Evolutionary conservation across 2,888 invertebrate species (phyloP), one percentile per base, ranked within the genome.

Genomic region (Philaethria dido): DNA sequence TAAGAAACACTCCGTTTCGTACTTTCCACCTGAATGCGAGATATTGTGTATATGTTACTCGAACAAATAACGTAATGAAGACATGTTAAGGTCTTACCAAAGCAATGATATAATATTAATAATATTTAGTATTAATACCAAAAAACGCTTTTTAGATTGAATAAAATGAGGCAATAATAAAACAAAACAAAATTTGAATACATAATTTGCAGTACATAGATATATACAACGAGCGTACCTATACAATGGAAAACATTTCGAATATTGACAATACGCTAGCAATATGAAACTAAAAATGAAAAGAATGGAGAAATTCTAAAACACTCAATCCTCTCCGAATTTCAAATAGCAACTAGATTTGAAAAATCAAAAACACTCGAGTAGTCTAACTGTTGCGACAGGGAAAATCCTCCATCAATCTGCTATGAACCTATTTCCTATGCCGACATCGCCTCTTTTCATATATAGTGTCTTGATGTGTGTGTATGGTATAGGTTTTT

Each of bases 401-500:
- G 82, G 85, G 80, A 87, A 86, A 86, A 80, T 85, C 83, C 86
- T 84, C 87, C 81, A 88, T 88, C 88, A 89, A 79, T 80, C 78
- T 75, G 73, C 81, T 77, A 76, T 78, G 77, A 83, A 83, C 82
- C 84, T 86, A 85, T 84, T 85, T 80, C 83, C 82, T 79, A 81
- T 81, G 81, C 82, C 79, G 72, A 73, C 80, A 74, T 72, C 80
- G 22, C 71, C 78, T 81, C 82, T 82, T 83, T 78, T 64, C 69
- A 52, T 47, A 47, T 55, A 3, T 16, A 16, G 11, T 52, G 8
- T 3, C 3, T 45, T 44, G 60, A 14, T 29, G 16, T 16, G 39
- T 42, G 16, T 2, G 45, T 18, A 13, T 9, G 14, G 33, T 45
- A 20, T 9, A 44, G 29, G 13, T 55, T 55, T 9, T 18, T n/a